phyloP scores from a whole-genome alignment of 2,797 vertebrate species.

The Adrianichthys oophorus region DNA sequence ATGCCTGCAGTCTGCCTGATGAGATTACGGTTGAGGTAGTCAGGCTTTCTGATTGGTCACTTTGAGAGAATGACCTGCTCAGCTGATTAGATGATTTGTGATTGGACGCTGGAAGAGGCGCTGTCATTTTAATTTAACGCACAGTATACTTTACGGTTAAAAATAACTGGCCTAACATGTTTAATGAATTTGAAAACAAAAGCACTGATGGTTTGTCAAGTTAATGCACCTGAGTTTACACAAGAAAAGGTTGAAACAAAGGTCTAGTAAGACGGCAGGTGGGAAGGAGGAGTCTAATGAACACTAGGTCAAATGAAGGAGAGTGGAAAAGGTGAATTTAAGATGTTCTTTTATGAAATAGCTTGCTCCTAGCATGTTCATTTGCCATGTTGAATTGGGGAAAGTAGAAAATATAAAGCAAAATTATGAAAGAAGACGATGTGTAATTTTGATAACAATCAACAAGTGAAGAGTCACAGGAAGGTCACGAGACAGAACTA shows the following conservation, averaged over 20 bases:
- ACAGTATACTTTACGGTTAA: background rate
- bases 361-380: too few relatives aligned
- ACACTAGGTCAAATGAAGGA: background rate
- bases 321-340: background rate
- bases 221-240: slow-evolving; percentile 36
- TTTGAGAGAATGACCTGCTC: slow-evolving; percentile 6
- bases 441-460: background rate
- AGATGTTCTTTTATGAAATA: background rate
- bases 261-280: background rate
- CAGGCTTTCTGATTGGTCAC: slow-evolving; percentile 45
- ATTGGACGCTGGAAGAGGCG: slow-evolving; percentile 9
- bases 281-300: background rate
- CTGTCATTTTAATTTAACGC: background rate
- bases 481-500: slow-evolving; percentile 7
- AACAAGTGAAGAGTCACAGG: slow-evolving; percentile 1
- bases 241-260: slow-evolving; percentile 8
- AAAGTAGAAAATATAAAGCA: too few relatives aligned
- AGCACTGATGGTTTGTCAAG: slow-evolving; percentile 56
- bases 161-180: background rate
- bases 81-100: slow-evolving; percentile 44
- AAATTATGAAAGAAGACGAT: background rate
- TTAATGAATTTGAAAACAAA: too few relatives aligned
- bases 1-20: slow-evolving; percentile 24
- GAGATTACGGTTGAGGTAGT: slow-evolving; percentile 47
- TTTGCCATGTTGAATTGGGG: too few relatives aligned